phyloP scores from a whole-genome alignment of 23 tunicate genomes.

The Ascidia mentula region DNA sequence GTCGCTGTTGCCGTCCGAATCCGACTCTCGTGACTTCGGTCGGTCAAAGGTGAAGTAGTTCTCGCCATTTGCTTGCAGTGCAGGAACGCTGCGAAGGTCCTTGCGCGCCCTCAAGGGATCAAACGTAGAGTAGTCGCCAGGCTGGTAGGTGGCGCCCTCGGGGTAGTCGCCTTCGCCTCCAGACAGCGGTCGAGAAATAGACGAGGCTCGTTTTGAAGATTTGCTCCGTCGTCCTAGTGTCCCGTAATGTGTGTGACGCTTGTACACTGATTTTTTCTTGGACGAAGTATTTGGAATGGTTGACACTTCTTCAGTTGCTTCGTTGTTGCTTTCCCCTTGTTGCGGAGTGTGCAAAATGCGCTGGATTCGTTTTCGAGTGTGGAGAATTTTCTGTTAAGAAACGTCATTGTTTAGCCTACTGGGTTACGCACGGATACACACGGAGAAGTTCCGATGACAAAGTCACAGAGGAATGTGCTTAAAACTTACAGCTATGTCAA shows the following conservation, averaged over 20 bases:
- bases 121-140: constrained; percentile 30
- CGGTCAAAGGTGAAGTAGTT: constrained; percentile 20
- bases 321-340: constrained; percentile 11
- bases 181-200: constrained; percentile 61
- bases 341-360: constrained; percentile 31
- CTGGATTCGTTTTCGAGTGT: constrained; percentile 72
- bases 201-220: constrained; percentile 14
- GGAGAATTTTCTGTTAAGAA: constrained; percentile 70
- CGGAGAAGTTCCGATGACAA: too few species aligned
- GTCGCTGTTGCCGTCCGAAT: constrained; percentile 31
- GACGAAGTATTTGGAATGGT: background rate
- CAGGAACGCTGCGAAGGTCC: background rate
- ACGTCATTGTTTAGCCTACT: background rate
- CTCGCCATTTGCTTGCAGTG: background rate
- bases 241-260: constrained; percentile 51
- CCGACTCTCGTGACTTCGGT: constrained; percentile 16
- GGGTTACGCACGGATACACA: too few species aligned
- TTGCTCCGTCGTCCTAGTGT: constrained; percentile 44
- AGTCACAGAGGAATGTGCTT: background rate
- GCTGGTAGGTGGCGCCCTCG: background rate
- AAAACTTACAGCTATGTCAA: constrained; percentile 70
- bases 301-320: background rate
- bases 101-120: constrained; percentile 22
- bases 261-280: constrained; percentile 25
- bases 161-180: constrained; percentile 37